Base-by-base conservation (phyloP, 2,797 vertebrate genomes). In the Cuculus canorus region DNA sequence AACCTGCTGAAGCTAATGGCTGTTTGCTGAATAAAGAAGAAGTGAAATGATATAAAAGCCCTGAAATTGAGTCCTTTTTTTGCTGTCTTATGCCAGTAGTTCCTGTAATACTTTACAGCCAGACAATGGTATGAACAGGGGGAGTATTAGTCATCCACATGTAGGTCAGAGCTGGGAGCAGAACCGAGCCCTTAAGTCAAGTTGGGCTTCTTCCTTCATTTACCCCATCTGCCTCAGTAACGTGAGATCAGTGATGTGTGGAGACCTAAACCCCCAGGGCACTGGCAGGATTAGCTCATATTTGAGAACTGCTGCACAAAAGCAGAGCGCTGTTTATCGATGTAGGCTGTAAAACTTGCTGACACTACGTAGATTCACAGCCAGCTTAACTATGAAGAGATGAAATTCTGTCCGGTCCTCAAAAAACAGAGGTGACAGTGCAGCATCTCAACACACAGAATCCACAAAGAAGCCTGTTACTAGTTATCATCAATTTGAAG, bases 121-220 rank as follows among this genome's bases (percentile, higher is more conserved):
- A 80, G 82, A 53, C 53, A 79, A 28, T 21, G 86, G 86, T 60
- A 88, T 27, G 43, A 88, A 84, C 0, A 0, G 18, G 70, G 61
- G 35, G 45, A 78, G 54, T 23, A 43, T 84, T 82, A 95, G 87
- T 80, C 86, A 80, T 80, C 54, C 73, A n/a, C 88, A 92, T 3
- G 47, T 52, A 88, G 90, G 88, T 86, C 93, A 94, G 80, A 88
- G 80, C 54, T 15, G 9, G 77, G 73, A 92, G 86, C 80, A 93
- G 80, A 93, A 84, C 52, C 0, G 3, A 93, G 83, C 73, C 90
- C 92, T 90, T 59, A 69, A 94, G 93, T 86, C 90, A 86, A 88
- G 80, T 2, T 84, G 83, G 90, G 86, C 66, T 96, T 96, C 89
- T 95, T 84, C 56, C 87, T 96, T 95, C 91, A 90, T 91, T 94